Base-by-base conservation (phyloP, 1,140 invertebrate genomes). In the Papilio aristodemus region DNA sequence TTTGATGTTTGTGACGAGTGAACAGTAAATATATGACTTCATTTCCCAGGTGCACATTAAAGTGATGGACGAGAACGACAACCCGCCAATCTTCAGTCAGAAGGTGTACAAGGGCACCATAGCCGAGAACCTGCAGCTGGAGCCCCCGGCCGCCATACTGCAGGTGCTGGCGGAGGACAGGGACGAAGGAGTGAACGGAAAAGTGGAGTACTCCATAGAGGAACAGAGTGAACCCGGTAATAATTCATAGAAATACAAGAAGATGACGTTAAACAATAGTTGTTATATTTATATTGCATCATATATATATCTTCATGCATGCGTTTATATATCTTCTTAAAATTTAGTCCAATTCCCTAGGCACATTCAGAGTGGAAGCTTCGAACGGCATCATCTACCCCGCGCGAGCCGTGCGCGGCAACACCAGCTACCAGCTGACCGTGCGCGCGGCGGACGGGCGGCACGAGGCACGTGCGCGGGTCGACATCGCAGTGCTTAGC, bases 61-160 rank as follows among this genome's bases (percentile, higher is more conserved):
- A 82, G 92, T 98, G 0, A 79, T 93, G 17, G 97, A 98, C 85
- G 93, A 96, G 1, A 97, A 98, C 87, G 97, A 98, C 82, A 97
- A 97, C 85, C 80, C 94, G 4, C 97, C 97, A 0, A 92, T 94
- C 67, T 97, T 98, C 82, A 94, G 92, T 0, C 94, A 95, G 71
- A 93, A 94, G 54, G 93, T 93, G 17, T 97, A 97, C 82, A 94
- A 95, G 73, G 94, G 96, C 0, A 95, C 94, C 0, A 95, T 98
- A 1, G 95, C 95, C 1, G 97, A 98, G 83, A 97, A 97, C 83
- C 93, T 97, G 10, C 93, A 95, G 10, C 86, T 97, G 32, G 94
- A 94, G 83, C 96, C 94, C 2, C 96, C 95, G 0, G 94, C 95
- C 0, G 94, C 96, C 0, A 94, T 98, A 36, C 84, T 98, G 10